phyloP scores from a whole-genome alignment of 2,888 invertebrate genomes.

The Nomada lathburiana region DNA sequence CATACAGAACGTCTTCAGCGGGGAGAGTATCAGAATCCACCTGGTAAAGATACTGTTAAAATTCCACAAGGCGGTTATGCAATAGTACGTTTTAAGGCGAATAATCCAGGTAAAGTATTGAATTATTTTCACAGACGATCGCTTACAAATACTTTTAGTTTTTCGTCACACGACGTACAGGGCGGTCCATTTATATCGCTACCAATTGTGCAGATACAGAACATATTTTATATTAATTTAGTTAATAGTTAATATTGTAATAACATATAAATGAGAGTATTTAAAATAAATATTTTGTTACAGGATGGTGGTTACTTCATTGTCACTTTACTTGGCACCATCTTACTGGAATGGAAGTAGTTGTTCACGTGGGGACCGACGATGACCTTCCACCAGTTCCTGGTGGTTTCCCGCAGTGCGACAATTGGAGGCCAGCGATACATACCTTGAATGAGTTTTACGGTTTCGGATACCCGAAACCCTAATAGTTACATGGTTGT shows the following conservation, averaged over 20 bases:
- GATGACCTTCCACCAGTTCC: constrained; percentile 74
- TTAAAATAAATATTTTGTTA: constrained; percentile 15
- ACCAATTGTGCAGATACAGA: too few relatives aligned
- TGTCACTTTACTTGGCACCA: constrained; percentile 78
- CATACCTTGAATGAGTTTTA: constrained; percentile 28
- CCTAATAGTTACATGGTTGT: not conserved
- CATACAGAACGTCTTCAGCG: constrained; percentile 80
- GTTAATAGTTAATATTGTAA: not conserved
- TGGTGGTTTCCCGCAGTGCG: constrained; percentile 51
- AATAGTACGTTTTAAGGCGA: constrained; percentile 84
- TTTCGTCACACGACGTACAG: too few relatives aligned
- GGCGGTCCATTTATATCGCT: too few relatives aligned
- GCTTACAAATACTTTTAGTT: not conserved
- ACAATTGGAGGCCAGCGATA: constrained; percentile 42
- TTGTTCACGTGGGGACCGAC: constrained; percentile 71
- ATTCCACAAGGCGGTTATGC: constrained; percentile 85
- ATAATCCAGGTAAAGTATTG: constrained; percentile 83
- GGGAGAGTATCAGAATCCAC: constrained; percentile 80
- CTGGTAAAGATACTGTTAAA: constrained; percentile 84
- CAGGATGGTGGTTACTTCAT: constrained; percentile 79
- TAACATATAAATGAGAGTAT: not conserved
- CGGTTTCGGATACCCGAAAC: not conserved
- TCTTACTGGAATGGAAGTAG: constrained; percentile 74
- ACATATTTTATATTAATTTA: too few relatives aligned
- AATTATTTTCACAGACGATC: not conserved